Percentiles rank a stretch among this genome's conserved stretches.
These are phyloP conservation scores for Calameuta filiformis DNA, from an alignment of 2,888 invertebrate genomes.

Conservation along the genomic window DNA sequence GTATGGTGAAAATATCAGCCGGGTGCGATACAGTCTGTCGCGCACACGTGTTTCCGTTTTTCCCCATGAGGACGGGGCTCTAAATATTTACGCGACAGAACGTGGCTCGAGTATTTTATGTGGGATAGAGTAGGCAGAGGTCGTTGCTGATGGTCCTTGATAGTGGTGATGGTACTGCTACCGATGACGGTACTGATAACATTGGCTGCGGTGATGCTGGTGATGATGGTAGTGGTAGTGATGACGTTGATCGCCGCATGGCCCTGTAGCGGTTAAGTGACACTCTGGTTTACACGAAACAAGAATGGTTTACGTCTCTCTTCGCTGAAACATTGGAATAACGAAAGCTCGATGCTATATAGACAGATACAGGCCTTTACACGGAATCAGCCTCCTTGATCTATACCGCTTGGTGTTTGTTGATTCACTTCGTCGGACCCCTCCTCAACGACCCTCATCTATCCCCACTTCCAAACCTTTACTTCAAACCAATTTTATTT, in stretches of 20 bases:
- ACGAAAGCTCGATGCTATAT: background rate
- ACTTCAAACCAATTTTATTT: background rate
- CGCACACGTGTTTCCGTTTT: constrained; percentile 30
- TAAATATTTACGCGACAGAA: constrained; percentile 47
- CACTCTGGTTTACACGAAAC: constrained; percentile 20
- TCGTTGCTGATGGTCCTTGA: background rate
- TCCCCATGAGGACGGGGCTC: constrained; percentile 33
- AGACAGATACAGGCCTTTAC: background rate
- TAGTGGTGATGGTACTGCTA: background rate
- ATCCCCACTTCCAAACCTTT: background rate
- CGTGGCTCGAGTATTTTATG: constrained; percentile 41
- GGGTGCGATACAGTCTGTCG: background rate
- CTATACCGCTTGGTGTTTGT: background rate
- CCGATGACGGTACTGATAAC: background rate
- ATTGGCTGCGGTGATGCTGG: background rate
- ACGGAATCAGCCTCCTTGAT: constrained; percentile 3
- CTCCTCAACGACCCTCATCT: background rate
- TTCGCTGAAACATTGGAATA: constrained; percentile 4
- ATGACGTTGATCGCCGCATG: background rate
- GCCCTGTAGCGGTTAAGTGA: constrained; percentile 16
- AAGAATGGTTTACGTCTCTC: constrained; percentile 5
- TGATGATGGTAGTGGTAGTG: background rate
- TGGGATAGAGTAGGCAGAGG: background rate
- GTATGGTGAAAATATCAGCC: background rate
- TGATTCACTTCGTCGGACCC: background rate